Conservation (phyloP, 2,888 invertebrate genomes). For the Zygogramma bicolorata region DNA sequence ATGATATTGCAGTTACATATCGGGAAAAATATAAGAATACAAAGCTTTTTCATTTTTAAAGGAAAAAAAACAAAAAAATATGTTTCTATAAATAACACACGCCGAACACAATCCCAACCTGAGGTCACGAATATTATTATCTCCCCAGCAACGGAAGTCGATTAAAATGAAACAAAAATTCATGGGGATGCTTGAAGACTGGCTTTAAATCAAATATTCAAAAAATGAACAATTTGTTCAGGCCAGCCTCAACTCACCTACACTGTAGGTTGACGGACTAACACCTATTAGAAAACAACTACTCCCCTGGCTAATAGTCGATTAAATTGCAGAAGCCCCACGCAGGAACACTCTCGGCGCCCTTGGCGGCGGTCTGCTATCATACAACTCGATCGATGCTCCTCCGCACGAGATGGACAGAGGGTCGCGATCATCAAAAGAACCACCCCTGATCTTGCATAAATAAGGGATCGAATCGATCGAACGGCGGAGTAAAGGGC, state of each 20-base stretch:
- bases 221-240: no score
- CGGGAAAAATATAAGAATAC: background rate
- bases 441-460: slow-evolving; percentile 38
- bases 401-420: slow-evolving; percentile 10
- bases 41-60: background rate
- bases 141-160: slow-evolving; percentile 20
- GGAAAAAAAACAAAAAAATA: no score
- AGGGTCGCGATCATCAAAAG: slow-evolving; percentile 31
- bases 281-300: no score
- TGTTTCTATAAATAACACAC: background rate
- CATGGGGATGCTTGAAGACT: no score
- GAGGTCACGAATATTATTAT: slow-evolving; percentile 32
- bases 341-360: slow-evolving; percentile 28
- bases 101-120: slow-evolving; percentile 17
- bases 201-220: no score
- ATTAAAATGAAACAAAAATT: no score
- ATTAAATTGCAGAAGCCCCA: slow-evolving; percentile 26
- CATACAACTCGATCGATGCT: slow-evolving; percentile 36
- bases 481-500: slow-evolving; percentile 15
- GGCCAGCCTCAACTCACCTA: no score
- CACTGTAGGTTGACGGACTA: no score
- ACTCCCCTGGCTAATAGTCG: no score
- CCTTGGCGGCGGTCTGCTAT: slow-evolving; percentile 27
- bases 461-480: slow-evolving; percentile 41
- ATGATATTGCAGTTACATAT: no score